phyloP scores from a whole-genome alignment of 2,888 invertebrate species.

The Dicyrtoma fusca region DNA sequence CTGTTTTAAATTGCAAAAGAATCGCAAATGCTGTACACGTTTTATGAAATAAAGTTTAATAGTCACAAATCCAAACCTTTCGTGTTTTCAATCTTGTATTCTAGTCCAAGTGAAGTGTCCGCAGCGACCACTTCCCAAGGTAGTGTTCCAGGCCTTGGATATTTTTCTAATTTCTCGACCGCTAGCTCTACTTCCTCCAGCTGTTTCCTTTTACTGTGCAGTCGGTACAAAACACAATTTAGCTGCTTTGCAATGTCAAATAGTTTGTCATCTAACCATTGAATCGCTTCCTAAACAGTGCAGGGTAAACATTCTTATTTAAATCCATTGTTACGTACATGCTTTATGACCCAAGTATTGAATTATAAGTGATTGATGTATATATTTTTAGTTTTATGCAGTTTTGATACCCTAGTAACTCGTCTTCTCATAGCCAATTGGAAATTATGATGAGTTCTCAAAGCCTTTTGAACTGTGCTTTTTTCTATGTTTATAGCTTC shows the following conservation, averaged over 20 bases:
- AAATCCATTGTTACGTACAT: too few species aligned
- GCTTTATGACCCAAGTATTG: too few species aligned
- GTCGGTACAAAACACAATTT: constrained; percentile 49
- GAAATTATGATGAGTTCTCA: constrained; percentile 52
- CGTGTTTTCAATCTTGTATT: constrained; percentile 49
- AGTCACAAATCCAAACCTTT: constrained; percentile 46
- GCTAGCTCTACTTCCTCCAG: constrained; percentile 51
- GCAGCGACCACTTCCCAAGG: constrained; percentile 53
- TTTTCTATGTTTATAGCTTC: constrained; percentile 53
- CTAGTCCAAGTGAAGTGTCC: constrained; percentile 42
- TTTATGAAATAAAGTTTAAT: not conserved
- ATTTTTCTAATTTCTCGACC: constrained; percentile 51
- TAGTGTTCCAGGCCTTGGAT: constrained; percentile 49
- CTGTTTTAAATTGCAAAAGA: too few species aligned
- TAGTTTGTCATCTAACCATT: constrained; percentile 56
- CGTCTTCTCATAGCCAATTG: constrained; percentile 52
- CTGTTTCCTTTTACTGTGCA: constrained; percentile 47
- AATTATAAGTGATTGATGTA: too few species aligned
- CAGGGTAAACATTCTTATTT: too few species aligned
- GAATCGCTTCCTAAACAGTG: too few species aligned
- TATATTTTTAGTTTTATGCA: too few species aligned
- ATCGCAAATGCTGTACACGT: too few species aligned
- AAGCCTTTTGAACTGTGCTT: constrained; percentile 53
- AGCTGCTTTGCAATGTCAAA: constrained; percentile 53
- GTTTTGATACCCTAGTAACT: constrained; percentile 44